Conservation (phyloP, 2,888 invertebrate species). For the Adineta ricciae region DNA sequence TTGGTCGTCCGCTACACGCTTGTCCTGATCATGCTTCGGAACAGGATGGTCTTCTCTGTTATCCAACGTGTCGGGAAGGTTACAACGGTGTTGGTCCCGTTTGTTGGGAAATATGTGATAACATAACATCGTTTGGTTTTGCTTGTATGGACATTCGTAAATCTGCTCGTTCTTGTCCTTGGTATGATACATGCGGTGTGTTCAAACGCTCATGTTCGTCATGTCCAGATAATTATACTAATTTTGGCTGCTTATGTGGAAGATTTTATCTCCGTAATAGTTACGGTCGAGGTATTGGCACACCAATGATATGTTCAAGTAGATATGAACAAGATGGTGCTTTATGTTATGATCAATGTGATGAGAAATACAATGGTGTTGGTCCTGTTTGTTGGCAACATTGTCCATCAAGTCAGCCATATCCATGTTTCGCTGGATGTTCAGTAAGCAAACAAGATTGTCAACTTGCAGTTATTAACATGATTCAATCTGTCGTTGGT, state of each 20-base stretch:
- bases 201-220: constrained; percentile 21
- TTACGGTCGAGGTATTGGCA: constrained; percentile 27
- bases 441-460: not conserved
- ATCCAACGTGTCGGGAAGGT: constrained; percentile 16
- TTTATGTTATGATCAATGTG: constrained; percentile 21
- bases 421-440: constrained; percentile 1
- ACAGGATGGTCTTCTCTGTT: constrained; percentile 26
- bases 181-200: constrained; percentile 6
- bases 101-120: constrained; percentile 24
- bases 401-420: not conserved
- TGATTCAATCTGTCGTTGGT: not conserved
- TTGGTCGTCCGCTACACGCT: constrained; percentile 13
- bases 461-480: not conserved
- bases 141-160: not conserved
- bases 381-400: constrained; percentile 29
- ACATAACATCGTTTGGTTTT: constrained; percentile 11
- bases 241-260: constrained; percentile 25
- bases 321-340: constrained; percentile 21
- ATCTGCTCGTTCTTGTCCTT: not conserved
- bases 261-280: constrained; percentile 17
- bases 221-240: constrained; percentile 26
- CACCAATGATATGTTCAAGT: not conserved
- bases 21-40: constrained; percentile 19
- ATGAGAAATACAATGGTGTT: constrained; percentile 20
- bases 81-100: constrained; percentile 28